phyloP scores from a whole-genome alignment of 92 coral and sea anemone genomes.

The Bergia puertoricense region DNA sequence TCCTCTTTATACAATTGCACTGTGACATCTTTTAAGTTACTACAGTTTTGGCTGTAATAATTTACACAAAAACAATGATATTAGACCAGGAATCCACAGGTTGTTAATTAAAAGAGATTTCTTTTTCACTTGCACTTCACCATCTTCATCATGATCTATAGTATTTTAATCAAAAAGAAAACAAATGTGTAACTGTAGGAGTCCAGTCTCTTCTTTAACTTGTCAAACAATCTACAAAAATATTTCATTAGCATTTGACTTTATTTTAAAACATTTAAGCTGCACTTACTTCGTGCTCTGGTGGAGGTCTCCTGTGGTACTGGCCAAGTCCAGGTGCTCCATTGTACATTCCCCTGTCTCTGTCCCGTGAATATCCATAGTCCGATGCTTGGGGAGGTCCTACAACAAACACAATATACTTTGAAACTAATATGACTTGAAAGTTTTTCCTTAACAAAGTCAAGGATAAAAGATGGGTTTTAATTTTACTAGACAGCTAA shows the following conservation, averaged over 20 bases:
- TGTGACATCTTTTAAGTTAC: no score
- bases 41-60: no score
- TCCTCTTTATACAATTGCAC: no score
- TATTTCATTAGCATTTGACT: not conserved
- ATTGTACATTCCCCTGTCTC: conserved; percentile 70
- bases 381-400: conserved; percentile 71
- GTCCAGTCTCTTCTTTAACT: no score
- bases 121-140: no score
- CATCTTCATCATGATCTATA: no score
- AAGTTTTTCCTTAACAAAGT: not conserved
- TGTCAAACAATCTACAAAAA: not conserved
- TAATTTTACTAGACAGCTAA: no score
- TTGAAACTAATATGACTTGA: not conserved
- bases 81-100: no score
- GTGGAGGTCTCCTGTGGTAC: conserved; percentile 66
- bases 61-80: no score
- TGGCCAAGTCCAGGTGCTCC: conserved; percentile 70
- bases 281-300: conserved; percentile 67
- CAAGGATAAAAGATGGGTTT: no score
- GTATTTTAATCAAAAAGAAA: not conserved
- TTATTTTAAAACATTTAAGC: not conserved
- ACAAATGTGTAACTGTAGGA: not conserved
- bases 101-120: no score
- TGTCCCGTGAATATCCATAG: conserved; percentile 66
- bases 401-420: not conserved